These are phyloP conservation scores for Spea hammondii DNA, from an alignment of 2,797 vertebrate genomes.

Conservation along the genomic window DNA sequence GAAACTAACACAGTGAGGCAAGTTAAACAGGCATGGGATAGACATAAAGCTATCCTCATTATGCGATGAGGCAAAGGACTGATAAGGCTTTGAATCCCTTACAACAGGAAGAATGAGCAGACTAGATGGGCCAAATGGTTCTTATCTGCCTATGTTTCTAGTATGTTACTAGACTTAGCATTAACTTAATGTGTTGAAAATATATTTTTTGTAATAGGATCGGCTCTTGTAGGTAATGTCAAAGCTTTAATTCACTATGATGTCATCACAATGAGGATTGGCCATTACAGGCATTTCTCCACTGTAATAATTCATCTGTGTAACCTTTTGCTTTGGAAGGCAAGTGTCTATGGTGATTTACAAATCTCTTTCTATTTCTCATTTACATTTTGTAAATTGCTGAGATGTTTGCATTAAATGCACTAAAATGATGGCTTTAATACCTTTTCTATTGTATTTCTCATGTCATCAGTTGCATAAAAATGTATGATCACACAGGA, in stretches of 20 bases:
- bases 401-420: constrained; percentile 9
- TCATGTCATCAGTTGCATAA: too few species aligned
- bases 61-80: too few species aligned
- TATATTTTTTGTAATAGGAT: not conserved
- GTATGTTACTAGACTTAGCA: constrained; percentile 7
- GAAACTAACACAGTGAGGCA: too few species aligned
- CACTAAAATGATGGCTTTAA: too few species aligned
- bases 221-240: constrained; percentile 30
- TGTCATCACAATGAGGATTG: constrained; percentile 32
- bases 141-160: too few species aligned
- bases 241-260: constrained; percentile 46
- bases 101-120: too few species aligned
- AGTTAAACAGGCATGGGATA: too few species aligned
- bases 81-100: too few species aligned
- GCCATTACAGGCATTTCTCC: constrained; percentile 12
- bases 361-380: constrained; percentile 49
- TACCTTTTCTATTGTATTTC: too few species aligned
- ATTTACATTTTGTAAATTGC: constrained; percentile 46
- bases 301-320: constrained; percentile 13
- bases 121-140: too few species aligned
- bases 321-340: constrained; percentile 44
- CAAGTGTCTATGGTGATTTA: constrained; percentile 48
- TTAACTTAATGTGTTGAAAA: constrained; percentile 2
- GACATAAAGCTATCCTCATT: too few species aligned
- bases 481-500: too few species aligned